Evolutionary conservation across 1,140 invertebrate species (phyloP).

Genomic region (Drosophila setifemur): DNA sequence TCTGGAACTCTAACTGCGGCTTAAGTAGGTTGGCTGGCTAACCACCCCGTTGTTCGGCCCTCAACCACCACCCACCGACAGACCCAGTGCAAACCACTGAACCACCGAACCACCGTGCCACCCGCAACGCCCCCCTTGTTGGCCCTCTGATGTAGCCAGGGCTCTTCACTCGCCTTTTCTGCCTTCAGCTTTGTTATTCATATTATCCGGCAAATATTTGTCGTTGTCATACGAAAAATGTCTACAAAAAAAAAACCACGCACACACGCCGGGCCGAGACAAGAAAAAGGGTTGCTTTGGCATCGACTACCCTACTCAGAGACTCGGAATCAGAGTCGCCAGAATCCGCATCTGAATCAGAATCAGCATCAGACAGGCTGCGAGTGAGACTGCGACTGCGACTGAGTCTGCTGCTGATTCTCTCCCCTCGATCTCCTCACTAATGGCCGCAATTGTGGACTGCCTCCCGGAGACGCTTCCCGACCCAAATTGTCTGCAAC

Average conservation of each 20-base stretch:
- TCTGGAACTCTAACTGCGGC: slow-evolving; percentile 41
- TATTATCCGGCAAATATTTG: slow-evolving; percentile 80
- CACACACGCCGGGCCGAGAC: slow-evolving; percentile 11
- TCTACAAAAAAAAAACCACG: slow-evolving; percentile 48
- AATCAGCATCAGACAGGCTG: slow-evolving; percentile 7
- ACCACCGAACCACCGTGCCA: slow-evolving; percentile 1
- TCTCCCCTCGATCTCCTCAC: slow-evolving; percentile 35
- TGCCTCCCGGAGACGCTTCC: slow-evolving; percentile 24
- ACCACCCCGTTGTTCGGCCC: slow-evolving; percentile 33
- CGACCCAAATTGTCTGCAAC: slow-evolving; percentile 73
- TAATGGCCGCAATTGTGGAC: slow-evolving; percentile 77
- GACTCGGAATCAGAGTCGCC: neutral
- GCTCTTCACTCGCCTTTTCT: slow-evolving; percentile 34
- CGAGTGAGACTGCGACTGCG: neutral
- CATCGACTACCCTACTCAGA: slow-evolving; percentile 36
- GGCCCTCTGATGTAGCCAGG: slow-evolving; percentile 21
- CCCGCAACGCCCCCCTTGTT: slow-evolving; percentile 12
- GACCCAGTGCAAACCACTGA: neutral
- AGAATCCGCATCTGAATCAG: neutral
- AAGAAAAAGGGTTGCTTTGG: slow-evolving; percentile 64
- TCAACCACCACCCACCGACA: slow-evolving; percentile 33
- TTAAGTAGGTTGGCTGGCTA: slow-evolving; percentile 50
- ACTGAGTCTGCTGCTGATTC: neutral
- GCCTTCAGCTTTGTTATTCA: slow-evolving; percentile 71
- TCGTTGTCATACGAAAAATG: slow-evolving; percentile 78